These are phyloP conservation scores for Atlantisia rogersi DNA, from an alignment of 2,113 vertebrate genomes.

Conservation along the genomic window DNA sequence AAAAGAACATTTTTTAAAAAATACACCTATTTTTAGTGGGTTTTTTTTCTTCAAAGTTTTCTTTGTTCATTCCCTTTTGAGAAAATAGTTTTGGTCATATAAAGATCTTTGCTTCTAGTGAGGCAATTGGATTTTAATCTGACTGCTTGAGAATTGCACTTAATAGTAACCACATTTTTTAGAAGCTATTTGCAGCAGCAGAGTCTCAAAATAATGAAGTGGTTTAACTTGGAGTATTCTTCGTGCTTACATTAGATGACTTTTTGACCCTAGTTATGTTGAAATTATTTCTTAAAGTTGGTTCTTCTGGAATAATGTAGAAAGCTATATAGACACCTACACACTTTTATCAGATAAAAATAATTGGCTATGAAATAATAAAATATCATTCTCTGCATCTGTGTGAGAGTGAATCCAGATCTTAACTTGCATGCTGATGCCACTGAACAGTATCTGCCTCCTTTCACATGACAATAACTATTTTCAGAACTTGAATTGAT, in stretches of 20 bases:
- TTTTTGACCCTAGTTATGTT: neutral
- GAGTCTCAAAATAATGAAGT: neutral
- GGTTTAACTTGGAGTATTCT: neutral
- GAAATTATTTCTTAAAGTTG: neutral
- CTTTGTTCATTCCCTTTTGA: neutral
- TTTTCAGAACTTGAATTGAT: neutral
- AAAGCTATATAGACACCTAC: neutral
- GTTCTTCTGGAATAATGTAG: neutral
- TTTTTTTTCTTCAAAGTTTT: neutral
- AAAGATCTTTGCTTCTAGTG: neutral
- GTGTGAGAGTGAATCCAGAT: neutral
- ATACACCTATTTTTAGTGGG: neutral
- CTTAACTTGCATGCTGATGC: neutral
- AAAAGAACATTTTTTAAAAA: neutral
- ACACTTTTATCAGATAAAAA: neutral
- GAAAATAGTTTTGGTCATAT: neutral
- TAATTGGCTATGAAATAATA: neutral
- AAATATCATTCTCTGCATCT: neutral
- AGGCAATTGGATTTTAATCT: neutral
- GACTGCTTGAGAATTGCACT: neutral
- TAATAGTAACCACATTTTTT: neutral
- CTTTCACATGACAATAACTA: neutral
- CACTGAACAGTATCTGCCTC: neutral
- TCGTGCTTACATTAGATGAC: neutral
- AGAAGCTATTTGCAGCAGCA: neutral